phyloP scores from a whole-genome alignment of 2,797 vertebrate species.

The Gymnoscopelus microlampas region DNA sequence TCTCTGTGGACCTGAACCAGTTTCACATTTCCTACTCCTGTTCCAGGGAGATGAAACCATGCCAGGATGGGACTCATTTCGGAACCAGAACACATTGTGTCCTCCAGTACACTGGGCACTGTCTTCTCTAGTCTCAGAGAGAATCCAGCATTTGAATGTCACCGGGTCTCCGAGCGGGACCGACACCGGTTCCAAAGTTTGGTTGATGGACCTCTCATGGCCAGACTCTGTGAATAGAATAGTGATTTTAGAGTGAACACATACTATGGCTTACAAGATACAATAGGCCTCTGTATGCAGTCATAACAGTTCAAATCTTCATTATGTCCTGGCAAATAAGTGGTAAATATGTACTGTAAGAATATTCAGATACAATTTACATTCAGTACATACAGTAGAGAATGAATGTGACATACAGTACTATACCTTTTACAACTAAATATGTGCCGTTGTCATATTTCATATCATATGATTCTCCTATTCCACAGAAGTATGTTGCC shows the following conservation, averaged over 20 bases:
- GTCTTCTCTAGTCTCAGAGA: constrained; percentile 1
- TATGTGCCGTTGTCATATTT: neutral
- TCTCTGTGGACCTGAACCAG: constrained; percentile 5
- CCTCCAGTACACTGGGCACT: constrained; percentile 11
- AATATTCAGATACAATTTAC: too few relatives aligned
- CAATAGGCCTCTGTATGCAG: too few relatives aligned
- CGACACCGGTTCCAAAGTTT: neutral
- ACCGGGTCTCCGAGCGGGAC: constrained; percentile 28
- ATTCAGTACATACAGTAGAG: constrained; percentile 11
- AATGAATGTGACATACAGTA: constrained; percentile 11
- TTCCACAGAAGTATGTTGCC: constrained; percentile 51
- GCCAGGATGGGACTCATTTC: constrained; percentile 13
- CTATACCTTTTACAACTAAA: constrained; percentile 48
- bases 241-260: too few relatives aligned
- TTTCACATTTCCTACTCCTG: constrained; percentile 1
- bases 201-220: too few relatives aligned
- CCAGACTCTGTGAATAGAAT: too few relatives aligned
- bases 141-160: constrained; percentile 48
- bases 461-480: accelerated
- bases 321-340: too few relatives aligned
- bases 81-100: constrained; percentile 36
- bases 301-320: too few relatives aligned
- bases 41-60: constrained; percentile 1
- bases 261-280: too few relatives aligned
- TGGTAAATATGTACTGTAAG: too few relatives aligned